Evolutionary conservation across 92 coral and sea anemone genomes (phyloP), one percentile per base, ranked within the genome.

Genomic region (Scolanthus callimorphus): DNA sequence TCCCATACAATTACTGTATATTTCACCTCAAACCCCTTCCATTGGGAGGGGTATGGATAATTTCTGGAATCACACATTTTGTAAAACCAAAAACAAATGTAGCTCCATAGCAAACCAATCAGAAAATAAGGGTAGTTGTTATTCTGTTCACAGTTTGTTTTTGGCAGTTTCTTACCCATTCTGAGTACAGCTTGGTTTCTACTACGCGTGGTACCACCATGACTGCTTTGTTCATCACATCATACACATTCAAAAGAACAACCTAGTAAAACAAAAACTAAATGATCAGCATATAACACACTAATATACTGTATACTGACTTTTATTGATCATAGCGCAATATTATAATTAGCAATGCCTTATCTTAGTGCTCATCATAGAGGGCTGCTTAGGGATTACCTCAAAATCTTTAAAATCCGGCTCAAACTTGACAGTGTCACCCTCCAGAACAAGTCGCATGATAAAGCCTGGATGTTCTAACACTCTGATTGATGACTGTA

Each of bases 371-470:
- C 41, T 34, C 29, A 62, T 0, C n/a, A n/a, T n/a, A n/a, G n/a
- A n/a, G n/a, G n/a, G n/a, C n/a, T n/a, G n/a, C n/a, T n/a, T n/a
- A n/a, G n/a, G n/a, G n/a, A n/a, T 15, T n/a, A 83, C 96, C 90
- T 94, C 99, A 66, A 89, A 94, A 67, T 94, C 99, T 29, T 89
- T 88, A 62, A 89, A 94, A 55, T 94, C 99, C 10, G 99, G 99
- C 31, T 94, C 99, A 63, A 94, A 94, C 59, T 89, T 94, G 41
- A 94, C 92, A 19, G 69, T 71, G 43, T 94, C 99, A 55, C 99
- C 99, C 53, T 94, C 99, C 37, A 94, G 51, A 8, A 94, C 99
- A 30, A 94, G 95, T 25, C 99, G 70, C 99, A 94, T 94, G 20
- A 94, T 83, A 43, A 94, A 94, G 6, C 99, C 99, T 10, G 99